Base-by-base conservation (phyloP, 2,888 invertebrate genomes). In the Brachylomia viminalis region DNA sequence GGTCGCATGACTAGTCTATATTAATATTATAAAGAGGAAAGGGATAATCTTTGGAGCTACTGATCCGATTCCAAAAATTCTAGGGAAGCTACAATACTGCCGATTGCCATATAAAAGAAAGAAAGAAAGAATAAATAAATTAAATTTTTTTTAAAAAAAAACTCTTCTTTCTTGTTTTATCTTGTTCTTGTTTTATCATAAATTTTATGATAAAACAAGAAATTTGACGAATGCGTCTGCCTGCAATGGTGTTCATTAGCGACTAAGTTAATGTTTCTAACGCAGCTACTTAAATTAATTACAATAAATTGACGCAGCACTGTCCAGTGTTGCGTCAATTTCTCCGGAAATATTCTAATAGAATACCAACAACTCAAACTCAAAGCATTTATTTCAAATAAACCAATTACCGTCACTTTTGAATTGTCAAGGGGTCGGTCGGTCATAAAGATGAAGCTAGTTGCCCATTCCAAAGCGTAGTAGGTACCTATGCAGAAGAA, bases 311-410 rank as follows among this genome's bases (percentile, higher is more conserved):
- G 30, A 30, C 3, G 1, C 30, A 58, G 58, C 30, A 58, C 30
- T 77, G 30, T n/a, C 20, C n/a, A n/a, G n/a, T n/a, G n/a, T n/a
- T n/a, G n/a, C n/a, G n/a, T n/a, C n/a, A n/a, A n/a, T 10, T 45
- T 17, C 17, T 76, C 6, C 7, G 2, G 20, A 38, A 81, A 17
- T 42, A 45, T 58, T 33, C 7, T 45, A 13, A 45, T 49, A 30
- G n/a, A 56, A 47, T n/a, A 64, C 33, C 56, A 56, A 42, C 49
- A 75, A 81, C 11, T 38, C 4, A 56, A 54, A n/a, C n/a, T n/a
- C n/a, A n/a, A n/a, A n/a, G n/a, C n/a, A n/a, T n/a, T n/a, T n/a
- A n/a, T n/a, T n/a, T n/a, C n/a, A n/a, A n/a, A n/a, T n/a, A n/a
- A n/a, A n/a, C n/a, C n/a, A n/a, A n/a, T n/a, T n/a, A n/a, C n/a